These are phyloP conservation scores for Leucophenga varia DNA, from an alignment of 1,140 invertebrate species.

Conservation along the genomic window DNA sequence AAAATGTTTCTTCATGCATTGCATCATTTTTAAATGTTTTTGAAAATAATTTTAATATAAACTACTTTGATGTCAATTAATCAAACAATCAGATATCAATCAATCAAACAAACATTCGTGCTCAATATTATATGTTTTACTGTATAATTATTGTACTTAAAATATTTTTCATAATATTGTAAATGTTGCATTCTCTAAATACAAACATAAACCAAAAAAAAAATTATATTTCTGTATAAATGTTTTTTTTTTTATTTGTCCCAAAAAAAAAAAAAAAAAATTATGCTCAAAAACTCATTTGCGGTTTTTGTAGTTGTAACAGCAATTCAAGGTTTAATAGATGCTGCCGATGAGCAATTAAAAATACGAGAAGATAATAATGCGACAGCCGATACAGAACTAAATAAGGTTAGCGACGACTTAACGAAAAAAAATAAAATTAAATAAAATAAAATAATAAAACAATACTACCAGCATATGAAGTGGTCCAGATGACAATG, in stretches of 20 bases:
- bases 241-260: slow-evolving; percentile 6
- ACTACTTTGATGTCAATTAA: slow-evolving; percentile 21
- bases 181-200: no score
- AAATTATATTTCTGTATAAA: slow-evolving; percentile 10
- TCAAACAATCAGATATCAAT: slow-evolving; percentile 8
- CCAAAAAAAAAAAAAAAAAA: slow-evolving; percentile 6
- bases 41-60: slow-evolving; percentile 6
- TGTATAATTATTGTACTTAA: no score
- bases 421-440: neutral
- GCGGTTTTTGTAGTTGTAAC: slow-evolving; percentile 44
- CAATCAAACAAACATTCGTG: slow-evolving; percentile 8
- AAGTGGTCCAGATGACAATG: no score
- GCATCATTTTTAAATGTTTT: slow-evolving; percentile 5
- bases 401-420: slow-evolving; percentile 51
- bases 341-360: slow-evolving; percentile 56
- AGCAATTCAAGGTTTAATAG: slow-evolving; percentile 57
- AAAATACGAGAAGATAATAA: slow-evolving; percentile 50
- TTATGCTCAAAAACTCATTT: neutral
- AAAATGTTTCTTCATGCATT: slow-evolving; percentile 19
- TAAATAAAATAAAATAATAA: neutral
- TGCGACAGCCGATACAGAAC: slow-evolving; percentile 44
- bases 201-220: no score
- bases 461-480: slow-evolving; percentile 14
- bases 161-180: slow-evolving; percentile 17
- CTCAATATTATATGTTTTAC: slow-evolving; percentile 12